Evolutionary conservation across 2,888 invertebrate species (phyloP).

Genomic region (Pandemis corylana): DNA sequence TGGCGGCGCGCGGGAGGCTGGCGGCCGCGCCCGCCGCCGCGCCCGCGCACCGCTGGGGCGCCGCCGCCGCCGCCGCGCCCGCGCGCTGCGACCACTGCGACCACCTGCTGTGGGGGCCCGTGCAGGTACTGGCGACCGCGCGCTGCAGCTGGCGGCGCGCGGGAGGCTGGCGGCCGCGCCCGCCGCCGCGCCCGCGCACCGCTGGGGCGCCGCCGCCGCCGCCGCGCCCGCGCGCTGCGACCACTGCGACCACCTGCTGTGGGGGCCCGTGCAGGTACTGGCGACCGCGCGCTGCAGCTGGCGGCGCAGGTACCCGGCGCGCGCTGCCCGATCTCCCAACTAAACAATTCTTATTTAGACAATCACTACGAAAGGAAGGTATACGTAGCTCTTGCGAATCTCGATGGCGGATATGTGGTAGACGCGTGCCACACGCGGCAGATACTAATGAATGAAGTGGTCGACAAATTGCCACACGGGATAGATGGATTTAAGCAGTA

Average conservation of each 20-base stretch:
- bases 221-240: slow-evolving; percentile 96
- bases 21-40: slow-evolving; percentile 65
- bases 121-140: slow-evolving; percentile 92
- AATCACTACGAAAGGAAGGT: no score
- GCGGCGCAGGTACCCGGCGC: no score
- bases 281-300: slow-evolving; percentile 93
- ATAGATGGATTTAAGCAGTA: no score
- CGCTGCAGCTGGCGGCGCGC: slow-evolving; percentile 88
- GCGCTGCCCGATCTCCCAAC: no score
- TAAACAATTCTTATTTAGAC: no score
- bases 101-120: slow-evolving; percentile 95
- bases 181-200: slow-evolving; percentile 88
- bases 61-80: no score
- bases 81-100: slow-evolving; percentile 82
- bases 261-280: slow-evolving; percentile 83
- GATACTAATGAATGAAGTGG: no score
- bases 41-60: no score
- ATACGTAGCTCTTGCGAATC: no score
- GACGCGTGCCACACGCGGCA: no score
- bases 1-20: slow-evolving; percentile 86
- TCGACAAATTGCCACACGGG: no score
- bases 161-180: slow-evolving; percentile 88
- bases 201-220: slow-evolving; percentile 89
- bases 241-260: slow-evolving; percentile 94
- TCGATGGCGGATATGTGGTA: no score